A percentile compares a stretch with the other conserved stretches of the same genome.
phyloP scores from a whole-genome alignment of 1,140 invertebrate species.

The Hylyphantes graminicola region DNA sequence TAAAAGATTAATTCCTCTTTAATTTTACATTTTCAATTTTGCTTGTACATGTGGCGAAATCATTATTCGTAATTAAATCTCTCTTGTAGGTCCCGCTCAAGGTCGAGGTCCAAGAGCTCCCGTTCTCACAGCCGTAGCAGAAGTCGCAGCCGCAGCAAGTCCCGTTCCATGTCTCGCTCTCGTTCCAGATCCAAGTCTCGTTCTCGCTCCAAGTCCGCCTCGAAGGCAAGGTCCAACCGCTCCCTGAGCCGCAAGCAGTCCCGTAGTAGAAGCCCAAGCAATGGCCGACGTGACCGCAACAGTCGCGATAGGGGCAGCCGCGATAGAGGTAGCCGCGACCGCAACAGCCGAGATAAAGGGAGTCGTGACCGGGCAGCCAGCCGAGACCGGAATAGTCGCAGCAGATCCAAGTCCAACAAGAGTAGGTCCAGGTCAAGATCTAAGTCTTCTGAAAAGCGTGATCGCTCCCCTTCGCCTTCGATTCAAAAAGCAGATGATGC shows the following conservation, averaged over 20 bases:
- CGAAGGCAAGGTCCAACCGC: constrained; percentile 61
- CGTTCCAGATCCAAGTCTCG: constrained; percentile 66
- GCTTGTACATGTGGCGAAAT: no score
- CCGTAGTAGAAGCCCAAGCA: constrained; percentile 66
- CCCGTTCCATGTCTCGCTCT: constrained; percentile 63
- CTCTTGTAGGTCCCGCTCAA: constrained; percentile 26
- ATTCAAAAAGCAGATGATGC: constrained; percentile 29
- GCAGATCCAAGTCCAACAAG: constrained; percentile 41
- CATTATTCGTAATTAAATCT: no score
- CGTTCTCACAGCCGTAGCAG: constrained; percentile 66
- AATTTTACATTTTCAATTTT: no score
- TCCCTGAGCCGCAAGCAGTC: constrained; percentile 61
- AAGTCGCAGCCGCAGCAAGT: constrained; percentile 62
- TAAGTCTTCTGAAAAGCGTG: constrained; percentile 52
- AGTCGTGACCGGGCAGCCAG: not conserved
- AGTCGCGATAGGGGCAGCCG: not conserved
- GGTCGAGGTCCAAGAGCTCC: constrained; percentile 67
- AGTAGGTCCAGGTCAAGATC: constrained; percentile 62
- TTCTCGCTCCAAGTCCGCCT: constrained; percentile 66
- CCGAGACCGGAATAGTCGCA: constrained; percentile 48
- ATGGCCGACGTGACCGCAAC: not conserved
- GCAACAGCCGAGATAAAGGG: constrained; percentile 45
- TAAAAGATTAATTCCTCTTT: no score
- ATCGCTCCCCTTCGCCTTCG: not conserved
- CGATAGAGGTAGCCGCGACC: no score